Conservation (phyloP, 2,888 invertebrate genomes). For the Agrotis segetum region DNA sequence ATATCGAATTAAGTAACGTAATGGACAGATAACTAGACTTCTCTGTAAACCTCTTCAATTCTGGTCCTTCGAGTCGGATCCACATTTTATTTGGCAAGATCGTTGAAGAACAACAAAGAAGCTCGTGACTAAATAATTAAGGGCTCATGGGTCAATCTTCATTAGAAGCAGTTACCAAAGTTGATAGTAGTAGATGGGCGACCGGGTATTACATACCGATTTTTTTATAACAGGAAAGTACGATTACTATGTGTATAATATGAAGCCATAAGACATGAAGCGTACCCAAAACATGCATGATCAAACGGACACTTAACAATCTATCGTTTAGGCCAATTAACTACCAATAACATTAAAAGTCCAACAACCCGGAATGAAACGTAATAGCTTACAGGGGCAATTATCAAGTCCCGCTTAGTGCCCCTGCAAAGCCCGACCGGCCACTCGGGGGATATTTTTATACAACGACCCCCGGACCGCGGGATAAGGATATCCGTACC, state of each 20-base stretch:
- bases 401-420: slow-evolving; percentile 16
- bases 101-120: no score
- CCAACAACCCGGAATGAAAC: slow-evolving; percentile 1
- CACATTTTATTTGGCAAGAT: no score
- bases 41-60: neutral
- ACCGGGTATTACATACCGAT: neutral
- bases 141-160: no score
- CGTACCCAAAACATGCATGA: neutral
- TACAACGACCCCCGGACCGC: slow-evolving; percentile 78
- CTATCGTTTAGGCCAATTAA: slow-evolving; percentile 1
- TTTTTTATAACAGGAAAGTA: no score
- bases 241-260: no score
- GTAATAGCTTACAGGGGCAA: slow-evolving; percentile 28
- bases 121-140: no score
- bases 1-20: slow-evolving; percentile 9
- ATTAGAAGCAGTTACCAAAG: no score
- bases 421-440: slow-evolving; percentile 15
- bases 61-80: neutral
- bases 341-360: neutral
- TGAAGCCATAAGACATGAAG: no score
- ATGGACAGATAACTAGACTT: neutral
- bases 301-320: neutral
- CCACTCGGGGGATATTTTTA: slow-evolving; percentile 69
- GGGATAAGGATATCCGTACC: slow-evolving; percentile 84
- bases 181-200: no score